Base-by-base conservation (phyloP, 2,113 vertebrate genomes). In the Elgaria multicarinata region DNA sequence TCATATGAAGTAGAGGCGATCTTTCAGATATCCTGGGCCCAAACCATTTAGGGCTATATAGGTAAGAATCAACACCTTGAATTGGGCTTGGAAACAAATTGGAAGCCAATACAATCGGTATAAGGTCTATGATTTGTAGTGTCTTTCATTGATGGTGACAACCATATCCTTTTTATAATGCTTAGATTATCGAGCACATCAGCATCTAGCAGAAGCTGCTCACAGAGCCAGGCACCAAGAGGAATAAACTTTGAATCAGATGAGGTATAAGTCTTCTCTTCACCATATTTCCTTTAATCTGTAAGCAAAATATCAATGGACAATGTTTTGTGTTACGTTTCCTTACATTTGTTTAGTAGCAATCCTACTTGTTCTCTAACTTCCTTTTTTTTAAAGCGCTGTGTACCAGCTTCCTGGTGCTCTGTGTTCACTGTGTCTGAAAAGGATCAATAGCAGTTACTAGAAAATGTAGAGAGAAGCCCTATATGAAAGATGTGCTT, bases 221-320 rank as follows among this genome's bases (percentile, higher is more conserved):
- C 98, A 76, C 98, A 98, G 94, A 98, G 97, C 94, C 98, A 97
- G 0, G 92, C 94, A 0, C 77, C 94, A 3, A 98, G 86, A 97
- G 98, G 98, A 64, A 93, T 98, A 24, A 94, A 96, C 76, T 98
- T 98, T 95, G 98, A 98, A 42, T 97, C 97, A 62, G 97, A 98
- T 91, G 98, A 98, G 97, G 98, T 98, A 97, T 89, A 87, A 36
- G 33, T 33, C 1, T 53, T 36, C 24, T 81, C 53, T 28, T 22
- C 33, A 22, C 3, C 4, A 14, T 74, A 53, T 9, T 81, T 88
- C 66, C 36, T 53, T 77, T 75, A 50, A 66, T 50, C 39, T 4
- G 6, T 89, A 28, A 66, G 31, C 36, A 42, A 62, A 82, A 55
- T 13, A 13, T 42, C 18, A 39, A 6, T 55, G 50, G 0, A 10